phyloP scores from a whole-genome alignment of 2,888 invertebrate species.

The Drosophila basisetae region DNA sequence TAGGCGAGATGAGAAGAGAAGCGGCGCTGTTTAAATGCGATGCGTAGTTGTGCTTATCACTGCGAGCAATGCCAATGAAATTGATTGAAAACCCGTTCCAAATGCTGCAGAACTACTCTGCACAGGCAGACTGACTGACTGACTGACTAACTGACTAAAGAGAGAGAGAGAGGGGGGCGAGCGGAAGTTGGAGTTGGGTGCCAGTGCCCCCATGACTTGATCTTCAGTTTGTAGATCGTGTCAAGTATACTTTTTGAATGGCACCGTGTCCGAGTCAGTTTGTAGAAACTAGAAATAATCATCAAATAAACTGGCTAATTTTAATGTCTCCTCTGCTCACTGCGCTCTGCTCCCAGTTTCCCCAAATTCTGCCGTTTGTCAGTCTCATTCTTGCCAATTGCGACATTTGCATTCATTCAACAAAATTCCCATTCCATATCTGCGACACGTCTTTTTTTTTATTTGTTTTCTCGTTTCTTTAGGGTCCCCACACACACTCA shows the following conservation, averaged over 20 bases:
- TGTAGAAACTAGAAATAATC: constrained; percentile 62
- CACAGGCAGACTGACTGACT: neutral
- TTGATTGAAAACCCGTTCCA: constrained; percentile 53
- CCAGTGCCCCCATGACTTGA: constrained; percentile 25
- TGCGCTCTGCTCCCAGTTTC: neutral
- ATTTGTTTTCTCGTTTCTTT: constrained; percentile 6
- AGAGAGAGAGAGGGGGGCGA: neutral
- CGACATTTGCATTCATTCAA: constrained; percentile 61
- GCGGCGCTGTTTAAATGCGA: constrained; percentile 33
- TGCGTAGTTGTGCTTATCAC: constrained; percentile 59
- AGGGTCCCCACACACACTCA: neutral
- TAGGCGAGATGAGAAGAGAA: constrained; percentile 2
- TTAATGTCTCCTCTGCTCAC: neutral
- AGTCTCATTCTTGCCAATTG: constrained; percentile 41
- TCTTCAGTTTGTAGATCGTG: constrained; percentile 10
- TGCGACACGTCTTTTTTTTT: neutral
- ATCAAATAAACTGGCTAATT: constrained; percentile 27
- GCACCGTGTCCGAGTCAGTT: constrained; percentile 24
- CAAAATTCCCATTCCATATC: constrained; percentile 31
- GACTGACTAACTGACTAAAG: neutral
- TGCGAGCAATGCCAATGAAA: constrained; percentile 52
- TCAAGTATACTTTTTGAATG: constrained; percentile 28
- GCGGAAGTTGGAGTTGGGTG: neutral
- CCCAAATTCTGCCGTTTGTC: neutral
- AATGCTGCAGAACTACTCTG: constrained; percentile 14